Evolutionary conservation across 2,797 vertebrate species (phyloP), one percentile per base, ranked within the genome.

Genomic region (Brachyalestes nurse): DNA sequence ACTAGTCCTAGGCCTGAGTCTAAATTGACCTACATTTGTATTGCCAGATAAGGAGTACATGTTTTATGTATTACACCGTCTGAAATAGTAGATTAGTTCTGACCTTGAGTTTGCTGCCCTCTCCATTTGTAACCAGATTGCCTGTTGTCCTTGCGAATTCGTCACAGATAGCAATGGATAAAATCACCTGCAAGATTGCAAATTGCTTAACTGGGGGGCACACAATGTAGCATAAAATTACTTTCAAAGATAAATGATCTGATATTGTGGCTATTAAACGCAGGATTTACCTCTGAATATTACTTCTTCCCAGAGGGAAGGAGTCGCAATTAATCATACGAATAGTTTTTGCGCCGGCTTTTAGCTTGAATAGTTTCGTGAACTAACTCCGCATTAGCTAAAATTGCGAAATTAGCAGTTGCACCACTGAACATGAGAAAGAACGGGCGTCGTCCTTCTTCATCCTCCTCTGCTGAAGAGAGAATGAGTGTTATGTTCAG

Each of bases 121-220:
- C n/a, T 74, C 55, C 38, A 74, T 60, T 60, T 60, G 38, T 58
- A 23, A 38, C 38, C 34, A 60, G 72, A 42, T 45, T 23, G 72
- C 38, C 40, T 47, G 19, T 14, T 70, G 47, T 74, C 70, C 72
- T 84, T 73, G 60, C 25, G 21, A 58, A 74, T 75, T 80, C 53
- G 38, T 72, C 72, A 13, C 55, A 42, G 53, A 42, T 38, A 62
- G 57, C 72, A n/a, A 28, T 57, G 55, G 69, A 77, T 80, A 72
- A 53, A 85, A 83, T 83, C 62, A 81, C 67, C 61, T 66, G 51
- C 51, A n/a, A 67, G 61, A 75, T 78, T 75, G 38, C 49, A 75
- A 60, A 58, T 58, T 58, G 61, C 62, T 74, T 57, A 57, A 38
- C 17, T 73, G 69, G 51, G 74, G 34, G 72, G 67, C 73, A 74